Base-by-base conservation (phyloP, 2,888 invertebrate species). In the Exocentrus adspersus region DNA sequence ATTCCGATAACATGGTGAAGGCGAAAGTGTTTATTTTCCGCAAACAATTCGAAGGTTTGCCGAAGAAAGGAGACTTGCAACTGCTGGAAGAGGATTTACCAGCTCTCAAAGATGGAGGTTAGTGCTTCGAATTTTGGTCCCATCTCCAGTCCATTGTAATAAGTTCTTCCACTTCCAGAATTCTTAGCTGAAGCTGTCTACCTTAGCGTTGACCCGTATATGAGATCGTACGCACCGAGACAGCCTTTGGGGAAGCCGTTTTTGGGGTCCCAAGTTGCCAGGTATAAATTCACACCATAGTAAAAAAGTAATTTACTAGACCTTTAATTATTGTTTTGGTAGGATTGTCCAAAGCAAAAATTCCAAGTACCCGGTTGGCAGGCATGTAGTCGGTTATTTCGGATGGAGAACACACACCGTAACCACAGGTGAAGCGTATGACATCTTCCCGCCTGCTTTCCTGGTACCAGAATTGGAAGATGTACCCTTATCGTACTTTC, bases 121-220 rank as follows among this genome's bases (percentile, higher is more conserved):
- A n/a, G n/a, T n/a, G n/a, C n/a, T n/a, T n/a, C n/a, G n/a, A n/a
- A n/a, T n/a, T n/a, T n/a, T n/a, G n/a, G n/a, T n/a, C n/a, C n/a
- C n/a, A n/a, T n/a, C n/a, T n/a, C n/a, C n/a, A n/a, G n/a, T n/a
- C n/a, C n/a, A n/a, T n/a, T 16, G 10, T 41, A 3, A 41, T 0
- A n/a, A 2, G 10, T n/a, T n/a, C 9, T 1, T 24, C 1, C 37
- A 48, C 12, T 28, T 54, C 83, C 84, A 90, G 90, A 90, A 82
- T 86, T 89, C 71, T 81, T 91, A 50, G 83, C 87, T 1, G 86
- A 91, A 83, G 91, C 91, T 0, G 85, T 88, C 73, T 91, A 86
- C 76, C 77, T 91, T 0, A 90, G 90, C 69, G 89, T 92, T 16
- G 92, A 92, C 79, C 92, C 92, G 1, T 92, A 90, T 65, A 89